Evolutionary conservation across 1,140 invertebrate genomes (phyloP).

Genomic region (Drosophila navojoa): DNA sequence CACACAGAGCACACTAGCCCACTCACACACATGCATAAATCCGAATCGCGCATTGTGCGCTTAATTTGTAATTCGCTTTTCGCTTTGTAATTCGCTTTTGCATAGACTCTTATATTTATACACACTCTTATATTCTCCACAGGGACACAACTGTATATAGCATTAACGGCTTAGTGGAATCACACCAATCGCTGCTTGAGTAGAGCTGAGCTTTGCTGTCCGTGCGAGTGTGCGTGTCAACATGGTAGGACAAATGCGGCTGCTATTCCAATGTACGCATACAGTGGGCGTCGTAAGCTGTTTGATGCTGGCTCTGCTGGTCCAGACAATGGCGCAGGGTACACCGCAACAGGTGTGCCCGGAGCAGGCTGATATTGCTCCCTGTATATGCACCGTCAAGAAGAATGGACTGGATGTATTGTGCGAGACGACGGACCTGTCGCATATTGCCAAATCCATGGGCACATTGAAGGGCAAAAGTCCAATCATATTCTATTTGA

Average conservation of each 20-base stretch:
- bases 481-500: conserved; percentile 93
- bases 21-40: conserved; percentile 34
- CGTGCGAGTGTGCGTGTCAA: conserved; percentile 8
- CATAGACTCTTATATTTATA: conserved; percentile 23
- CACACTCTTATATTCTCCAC: conserved; percentile 30
- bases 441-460: conserved; percentile 90
- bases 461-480: conserved; percentile 89
- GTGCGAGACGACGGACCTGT: conserved; percentile 92
- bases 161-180: conserved; percentile 35
- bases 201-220: conserved; percentile 7
- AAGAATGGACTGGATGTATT: conserved; percentile 93
- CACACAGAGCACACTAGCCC: conserved; percentile 9
- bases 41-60: conserved; percentile 70
- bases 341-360: conserved; percentile 88
- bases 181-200: conserved; percentile 13
- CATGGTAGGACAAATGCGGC: conserved; percentile 37
- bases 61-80: conserved; percentile 61
- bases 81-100: conserved; percentile 36
- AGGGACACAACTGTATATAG: conserved; percentile 75
- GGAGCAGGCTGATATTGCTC: conserved; percentile 88
- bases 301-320: conserved; percentile 33
- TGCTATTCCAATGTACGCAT: conserved; percentile 16
- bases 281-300: background rate
- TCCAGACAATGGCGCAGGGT: conserved; percentile 44
- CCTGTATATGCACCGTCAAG: conserved; percentile 92